Conservation (phyloP, 2,797 vertebrate species). For the Numenius phaeopus region DNA sequence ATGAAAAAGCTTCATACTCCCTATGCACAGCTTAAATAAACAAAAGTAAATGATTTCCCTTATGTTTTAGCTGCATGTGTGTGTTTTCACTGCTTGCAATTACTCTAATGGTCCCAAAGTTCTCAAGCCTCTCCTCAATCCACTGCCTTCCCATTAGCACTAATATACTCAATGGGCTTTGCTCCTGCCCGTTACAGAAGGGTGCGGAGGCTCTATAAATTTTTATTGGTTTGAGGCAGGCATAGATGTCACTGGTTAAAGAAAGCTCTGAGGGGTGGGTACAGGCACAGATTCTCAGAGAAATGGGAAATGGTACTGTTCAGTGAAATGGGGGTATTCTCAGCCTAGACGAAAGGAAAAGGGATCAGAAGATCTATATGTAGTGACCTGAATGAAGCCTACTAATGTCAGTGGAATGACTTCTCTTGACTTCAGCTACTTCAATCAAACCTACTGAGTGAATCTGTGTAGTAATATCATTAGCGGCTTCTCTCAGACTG, state of each 20-base stretch:
- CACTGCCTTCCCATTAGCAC: background rate
- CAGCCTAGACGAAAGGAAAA: background rate
- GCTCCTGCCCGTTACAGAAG: background rate
- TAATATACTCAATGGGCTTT: background rate
- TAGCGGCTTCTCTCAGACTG: background rate
- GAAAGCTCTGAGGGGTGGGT: background rate
- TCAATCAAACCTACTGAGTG: background rate
- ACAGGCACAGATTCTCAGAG: background rate
- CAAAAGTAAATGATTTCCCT: constrained; percentile 16
- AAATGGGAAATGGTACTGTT: background rate
- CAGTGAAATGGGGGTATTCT: constrained; percentile 8
- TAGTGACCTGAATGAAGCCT: background rate
- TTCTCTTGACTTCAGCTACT: background rate
- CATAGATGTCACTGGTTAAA: background rate
- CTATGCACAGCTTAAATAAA: background rate
- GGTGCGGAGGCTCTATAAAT: background rate
- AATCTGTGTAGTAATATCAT: background rate
- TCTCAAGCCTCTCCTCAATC: background rate
- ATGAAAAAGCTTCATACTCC: background rate
- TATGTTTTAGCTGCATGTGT: background rate
- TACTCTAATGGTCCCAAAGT: background rate
- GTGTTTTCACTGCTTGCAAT: background rate
- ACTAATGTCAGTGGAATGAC: background rate
- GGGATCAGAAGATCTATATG: background rate
- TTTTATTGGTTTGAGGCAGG: background rate